phyloP scores from a whole-genome alignment of 2,797 vertebrate genomes.

The Ceryle rudis region DNA sequence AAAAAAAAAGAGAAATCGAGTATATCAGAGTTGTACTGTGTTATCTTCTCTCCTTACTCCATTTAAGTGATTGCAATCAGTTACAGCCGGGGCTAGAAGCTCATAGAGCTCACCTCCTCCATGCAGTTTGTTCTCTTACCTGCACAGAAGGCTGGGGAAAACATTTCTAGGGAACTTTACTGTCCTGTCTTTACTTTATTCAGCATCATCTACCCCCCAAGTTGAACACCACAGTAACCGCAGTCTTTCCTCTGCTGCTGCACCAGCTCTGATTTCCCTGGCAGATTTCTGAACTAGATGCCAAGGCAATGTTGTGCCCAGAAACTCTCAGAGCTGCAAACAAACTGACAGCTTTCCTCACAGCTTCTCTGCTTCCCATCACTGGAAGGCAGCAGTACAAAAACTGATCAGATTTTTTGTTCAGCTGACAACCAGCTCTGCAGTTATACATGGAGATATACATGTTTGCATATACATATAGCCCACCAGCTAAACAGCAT shows the following conservation, averaged over 20 bases:
- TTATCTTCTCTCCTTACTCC: background rate
- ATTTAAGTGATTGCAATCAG: background rate
- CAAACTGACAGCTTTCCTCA: background rate
- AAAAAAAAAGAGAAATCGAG: background rate
- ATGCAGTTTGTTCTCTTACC: background rate
- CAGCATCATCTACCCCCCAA: too few species aligned
- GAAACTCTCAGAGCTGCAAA: background rate
- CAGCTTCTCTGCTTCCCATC: background rate
- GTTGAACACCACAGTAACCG: fast-evolving
- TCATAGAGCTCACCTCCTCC: background rate
- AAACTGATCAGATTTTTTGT: background rate
- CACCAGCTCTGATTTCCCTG: background rate
- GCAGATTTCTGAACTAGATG: background rate
- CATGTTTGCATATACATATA: background rate
- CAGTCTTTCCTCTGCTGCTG: background rate
- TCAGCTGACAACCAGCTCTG: background rate
- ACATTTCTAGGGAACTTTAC: background rate
- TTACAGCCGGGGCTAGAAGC: background rate
- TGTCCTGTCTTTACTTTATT: background rate
- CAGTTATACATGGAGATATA: background rate
- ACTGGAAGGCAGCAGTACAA: background rate
- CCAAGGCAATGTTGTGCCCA: background rate
- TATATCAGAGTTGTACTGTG: background rate
- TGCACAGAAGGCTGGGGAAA: fast-evolving
- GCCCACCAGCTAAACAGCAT: background rate